A percentile compares a stretch with the other conserved stretches of the same genome.
These are phyloP conservation scores for Embiotoca jacksoni DNA, from an alignment of 2,113 vertebrate genomes.

Conservation along the genomic window DNA sequence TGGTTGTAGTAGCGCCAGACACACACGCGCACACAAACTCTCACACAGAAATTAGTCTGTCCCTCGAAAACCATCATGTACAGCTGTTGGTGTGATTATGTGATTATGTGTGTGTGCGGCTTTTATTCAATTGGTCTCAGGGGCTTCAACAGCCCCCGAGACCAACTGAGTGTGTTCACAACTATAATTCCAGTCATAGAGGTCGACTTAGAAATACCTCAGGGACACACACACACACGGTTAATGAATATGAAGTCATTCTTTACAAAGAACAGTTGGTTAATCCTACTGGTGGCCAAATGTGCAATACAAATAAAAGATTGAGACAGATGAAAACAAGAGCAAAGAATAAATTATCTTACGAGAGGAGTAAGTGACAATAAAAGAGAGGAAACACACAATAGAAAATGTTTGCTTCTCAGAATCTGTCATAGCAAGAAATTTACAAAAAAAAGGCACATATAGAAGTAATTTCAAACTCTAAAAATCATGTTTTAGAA, in stretches of 20 bases:
- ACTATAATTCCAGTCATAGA: constrained; percentile 36
- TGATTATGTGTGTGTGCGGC: constrained; percentile 39
- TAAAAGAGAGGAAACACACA: background rate
- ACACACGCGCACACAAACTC: background rate
- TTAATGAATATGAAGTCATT: constrained; percentile 39
- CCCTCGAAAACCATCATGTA: constrained; percentile 33
- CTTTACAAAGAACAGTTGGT: constrained; percentile 3
- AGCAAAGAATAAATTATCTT: background rate
- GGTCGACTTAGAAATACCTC: constrained; percentile 32
- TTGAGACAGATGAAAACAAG: background rate
- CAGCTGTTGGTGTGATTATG: constrained; percentile 67
- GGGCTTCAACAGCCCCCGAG: constrained; percentile 52
- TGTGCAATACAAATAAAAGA: background rate
- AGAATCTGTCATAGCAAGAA: too few relatives aligned
- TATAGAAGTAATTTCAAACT: background rate
- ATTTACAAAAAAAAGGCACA: background rate
- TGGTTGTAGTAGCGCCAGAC: constrained; percentile 46
- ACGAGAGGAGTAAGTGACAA: background rate
- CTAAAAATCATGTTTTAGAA: background rate
- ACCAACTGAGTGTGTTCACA: constrained; percentile 62
- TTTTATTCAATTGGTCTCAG: constrained; percentile 16
- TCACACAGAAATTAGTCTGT: constrained; percentile 41
- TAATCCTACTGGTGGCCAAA: background rate
- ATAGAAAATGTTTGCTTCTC: too few relatives aligned
- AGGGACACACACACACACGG: constrained; percentile 11